Percentiles rank a stretch among this genome's conserved stretches.
Conservation (phyloP, 2,113 vertebrate species). For the Diphyllodes magnificus region DNA sequence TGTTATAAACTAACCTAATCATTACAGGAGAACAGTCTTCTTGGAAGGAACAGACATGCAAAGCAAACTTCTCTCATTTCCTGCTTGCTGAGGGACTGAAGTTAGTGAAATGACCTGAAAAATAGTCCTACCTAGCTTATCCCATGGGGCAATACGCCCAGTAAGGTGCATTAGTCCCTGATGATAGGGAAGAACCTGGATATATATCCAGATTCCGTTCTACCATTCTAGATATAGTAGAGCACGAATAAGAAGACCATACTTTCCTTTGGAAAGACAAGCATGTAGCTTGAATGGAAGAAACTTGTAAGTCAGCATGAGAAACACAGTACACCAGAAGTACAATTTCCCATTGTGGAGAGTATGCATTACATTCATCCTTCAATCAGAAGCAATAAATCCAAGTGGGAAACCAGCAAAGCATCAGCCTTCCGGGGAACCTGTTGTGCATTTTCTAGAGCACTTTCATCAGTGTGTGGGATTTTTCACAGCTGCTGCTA, state of each 20-base stretch:
- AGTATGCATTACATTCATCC: neutral
- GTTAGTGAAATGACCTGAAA: neutral
- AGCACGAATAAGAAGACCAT: neutral
- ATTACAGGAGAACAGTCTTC: neutral
- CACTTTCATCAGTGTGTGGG: neutral
- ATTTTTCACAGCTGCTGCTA: constrained; percentile 1
- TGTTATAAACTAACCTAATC: neutral
- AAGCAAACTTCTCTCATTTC: neutral
- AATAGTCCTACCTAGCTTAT: neutral
- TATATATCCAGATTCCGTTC: neutral
- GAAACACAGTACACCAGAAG: neutral
- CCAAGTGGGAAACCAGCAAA: neutral
- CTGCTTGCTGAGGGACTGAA: neutral
- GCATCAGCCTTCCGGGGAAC: neutral
- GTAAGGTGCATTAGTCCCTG: neutral
- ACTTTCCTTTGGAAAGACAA: neutral
- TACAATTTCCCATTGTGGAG: neutral
- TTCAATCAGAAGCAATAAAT: neutral
- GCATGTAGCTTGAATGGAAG: neutral
- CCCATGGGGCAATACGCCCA: neutral
- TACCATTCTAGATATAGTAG: neutral
- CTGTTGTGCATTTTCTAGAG: neutral
- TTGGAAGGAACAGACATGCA: neutral
- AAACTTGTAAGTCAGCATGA: neutral
- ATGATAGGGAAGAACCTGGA: neutral